Conservation (phyloP, 92 coral and sea anemone species). For the Zoanthus sansibaricus region DNA sequence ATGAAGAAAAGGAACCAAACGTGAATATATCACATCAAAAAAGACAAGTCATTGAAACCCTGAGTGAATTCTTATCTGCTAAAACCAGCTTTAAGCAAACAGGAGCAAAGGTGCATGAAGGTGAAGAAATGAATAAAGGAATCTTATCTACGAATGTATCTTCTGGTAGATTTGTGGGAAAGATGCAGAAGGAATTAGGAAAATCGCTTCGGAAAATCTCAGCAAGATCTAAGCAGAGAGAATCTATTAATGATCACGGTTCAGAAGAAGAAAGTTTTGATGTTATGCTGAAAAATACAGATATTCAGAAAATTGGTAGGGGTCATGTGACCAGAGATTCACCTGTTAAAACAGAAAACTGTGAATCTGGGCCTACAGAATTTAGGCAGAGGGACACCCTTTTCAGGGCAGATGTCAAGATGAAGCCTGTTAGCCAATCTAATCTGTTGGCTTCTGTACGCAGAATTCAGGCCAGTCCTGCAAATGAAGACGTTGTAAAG, state of each 20-base stretch:
- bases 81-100: neutral
- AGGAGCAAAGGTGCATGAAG: neutral
- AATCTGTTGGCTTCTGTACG: neutral
- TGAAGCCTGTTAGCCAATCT: neutral
- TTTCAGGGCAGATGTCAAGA: neutral
- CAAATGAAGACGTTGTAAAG: neutral
- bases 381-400: neutral
- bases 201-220: neutral
- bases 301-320: too few relatives aligned
- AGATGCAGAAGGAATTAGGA: neutral
- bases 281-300: too few relatives aligned
- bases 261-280: neutral
- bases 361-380: neutral
- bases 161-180: neutral
- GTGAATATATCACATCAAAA: neutral
- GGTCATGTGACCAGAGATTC: too few relatives aligned
- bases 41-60: constrained; percentile 23
- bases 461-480: neutral
- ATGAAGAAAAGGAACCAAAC: neutral
- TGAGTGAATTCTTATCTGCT: constrained; percentile 16
- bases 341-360: too few relatives aligned
- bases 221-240: neutral
- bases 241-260: neutral
- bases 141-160: neutral
- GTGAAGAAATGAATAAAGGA: constrained; percentile 2